These are phyloP conservation scores for Sinhomidia bicolor DNA, from an alignment of 2,888 invertebrate genomes.

Conservation along the genomic window DNA sequence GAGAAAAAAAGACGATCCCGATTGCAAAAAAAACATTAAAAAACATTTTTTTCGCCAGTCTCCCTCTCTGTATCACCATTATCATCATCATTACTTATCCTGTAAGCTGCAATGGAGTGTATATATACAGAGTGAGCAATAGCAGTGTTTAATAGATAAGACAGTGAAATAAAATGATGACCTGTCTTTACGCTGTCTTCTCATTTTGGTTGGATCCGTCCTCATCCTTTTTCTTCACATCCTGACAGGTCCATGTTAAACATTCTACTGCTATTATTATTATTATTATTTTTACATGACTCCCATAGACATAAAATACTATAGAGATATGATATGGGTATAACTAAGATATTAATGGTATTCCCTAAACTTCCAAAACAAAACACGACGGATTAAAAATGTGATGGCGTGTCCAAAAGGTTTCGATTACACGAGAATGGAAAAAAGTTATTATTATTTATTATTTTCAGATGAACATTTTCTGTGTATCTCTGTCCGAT, in stretches of 20 bases:
- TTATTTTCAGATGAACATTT: slow-evolving; percentile 36
- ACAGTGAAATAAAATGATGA: slow-evolving; percentile 64
- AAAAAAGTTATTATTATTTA: slow-evolving; percentile 44
- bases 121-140: background rate
- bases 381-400: slow-evolving; percentile 40
- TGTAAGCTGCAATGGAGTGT: background rate
- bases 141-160: slow-evolving; percentile 15
- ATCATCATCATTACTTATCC: background rate
- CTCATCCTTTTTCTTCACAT: slow-evolving; percentile 43
- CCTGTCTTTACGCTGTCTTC: slow-evolving; percentile 61
- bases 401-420: slow-evolving; percentile 65
- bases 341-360: too few relatives aligned
- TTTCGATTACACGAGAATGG: slow-evolving; percentile 58
- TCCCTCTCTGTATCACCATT: background rate
- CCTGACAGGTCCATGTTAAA: slow-evolving; percentile 57
- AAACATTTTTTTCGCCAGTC: background rate
- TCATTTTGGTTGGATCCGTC: slow-evolving; percentile 39
- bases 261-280: too few relatives aligned
- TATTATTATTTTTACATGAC: slow-evolving; percentile 19
- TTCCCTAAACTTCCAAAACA: slow-evolving; percentile 48
- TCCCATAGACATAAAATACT: slow-evolving; percentile 2
- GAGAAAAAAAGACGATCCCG: background rate
- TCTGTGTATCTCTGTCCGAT: slow-evolving; percentile 4
- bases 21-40: background rate
- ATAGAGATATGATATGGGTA: too few relatives aligned